phyloP scores from a whole-genome alignment of 1,140 invertebrate species.

The Leptonema lineaticorne region DNA sequence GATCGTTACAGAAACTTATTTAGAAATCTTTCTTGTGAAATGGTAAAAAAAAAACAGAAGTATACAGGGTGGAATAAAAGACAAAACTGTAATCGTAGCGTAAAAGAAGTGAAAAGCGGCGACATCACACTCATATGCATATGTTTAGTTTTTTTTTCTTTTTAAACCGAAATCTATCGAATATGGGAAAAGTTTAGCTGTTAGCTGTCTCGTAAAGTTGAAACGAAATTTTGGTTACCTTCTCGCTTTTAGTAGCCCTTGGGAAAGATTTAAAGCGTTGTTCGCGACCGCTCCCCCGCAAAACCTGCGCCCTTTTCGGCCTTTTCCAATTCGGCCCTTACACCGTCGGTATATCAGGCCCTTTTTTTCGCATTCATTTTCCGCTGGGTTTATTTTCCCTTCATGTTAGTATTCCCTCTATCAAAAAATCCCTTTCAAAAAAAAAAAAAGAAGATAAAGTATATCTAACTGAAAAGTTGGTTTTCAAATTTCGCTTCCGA shows the following conservation, averaged over 20 bases:
- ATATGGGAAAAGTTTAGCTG: conserved; percentile 13
- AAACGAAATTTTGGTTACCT: conserved; percentile 16
- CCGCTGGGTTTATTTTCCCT: conserved; percentile 19
- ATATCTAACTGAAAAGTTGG: too few species aligned
- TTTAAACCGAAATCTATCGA: not conserved
- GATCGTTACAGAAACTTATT: too few species aligned
- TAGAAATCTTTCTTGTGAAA: too few species aligned
- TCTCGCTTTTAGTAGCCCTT: conserved; percentile 16
- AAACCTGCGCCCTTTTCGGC: not conserved
- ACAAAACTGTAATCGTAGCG: too few species aligned
- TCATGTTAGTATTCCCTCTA: not conserved
- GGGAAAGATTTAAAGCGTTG: conserved; percentile 20
- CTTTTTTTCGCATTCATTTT: conserved; percentile 18
- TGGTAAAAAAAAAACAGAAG: too few species aligned
- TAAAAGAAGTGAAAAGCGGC: too few species aligned
- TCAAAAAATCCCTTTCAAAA: not conserved
- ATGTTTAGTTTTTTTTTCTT: not conserved
- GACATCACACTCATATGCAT: too few species aligned
- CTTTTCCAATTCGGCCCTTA: not conserved
- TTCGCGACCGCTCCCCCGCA: conserved; percentile 10
- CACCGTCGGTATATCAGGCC: not conserved
- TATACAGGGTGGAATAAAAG: too few species aligned
- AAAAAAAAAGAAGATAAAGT: not conserved
- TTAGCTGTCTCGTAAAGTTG: conserved; percentile 18
- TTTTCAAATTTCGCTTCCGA: too few species aligned